Evolutionary conservation across 2,113 vertebrate genomes (phyloP).

Genomic region (Numenius arquata): DNA sequence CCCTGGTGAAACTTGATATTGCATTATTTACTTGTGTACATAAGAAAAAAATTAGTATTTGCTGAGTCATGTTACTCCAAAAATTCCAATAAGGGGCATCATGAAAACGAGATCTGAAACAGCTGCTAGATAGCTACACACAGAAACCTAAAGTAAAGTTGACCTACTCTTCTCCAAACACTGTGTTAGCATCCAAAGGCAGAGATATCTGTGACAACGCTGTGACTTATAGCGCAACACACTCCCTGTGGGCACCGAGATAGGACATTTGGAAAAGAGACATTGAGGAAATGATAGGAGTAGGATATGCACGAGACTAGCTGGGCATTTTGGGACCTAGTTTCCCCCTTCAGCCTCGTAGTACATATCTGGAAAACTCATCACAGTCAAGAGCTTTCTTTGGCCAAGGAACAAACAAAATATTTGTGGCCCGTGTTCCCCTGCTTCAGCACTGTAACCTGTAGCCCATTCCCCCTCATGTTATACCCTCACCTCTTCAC

Average conservation of each 20-base stretch:
- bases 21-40: neutral
- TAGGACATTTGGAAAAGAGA: neutral
- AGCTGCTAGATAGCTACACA: neutral
- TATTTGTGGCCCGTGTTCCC: rapidly evolving
- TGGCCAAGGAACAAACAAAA: neutral
- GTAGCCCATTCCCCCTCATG: neutral
- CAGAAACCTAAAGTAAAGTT: neutral
- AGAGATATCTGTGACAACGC: neutral
- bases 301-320: neutral
- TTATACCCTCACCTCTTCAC: neutral
- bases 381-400: neutral
- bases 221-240: neutral
- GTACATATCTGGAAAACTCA: neutral
- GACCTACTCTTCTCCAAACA: neutral
- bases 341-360: neutral
- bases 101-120: neutral
- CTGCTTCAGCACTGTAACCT: neutral
- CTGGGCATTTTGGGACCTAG: neutral
- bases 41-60: neutral
- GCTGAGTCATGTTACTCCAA: neutral
- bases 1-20: neutral
- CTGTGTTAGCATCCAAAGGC: neutral
- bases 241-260: rapidly evolving
- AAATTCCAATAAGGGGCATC: neutral
- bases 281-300: neutral